Percentiles rank a stretch among this genome's conserved stretches.
These are phyloP conservation scores for Cheilosia scutellata DNA, from an alignment of 2,888 invertebrate genomes.

Conservation along the genomic window DNA sequence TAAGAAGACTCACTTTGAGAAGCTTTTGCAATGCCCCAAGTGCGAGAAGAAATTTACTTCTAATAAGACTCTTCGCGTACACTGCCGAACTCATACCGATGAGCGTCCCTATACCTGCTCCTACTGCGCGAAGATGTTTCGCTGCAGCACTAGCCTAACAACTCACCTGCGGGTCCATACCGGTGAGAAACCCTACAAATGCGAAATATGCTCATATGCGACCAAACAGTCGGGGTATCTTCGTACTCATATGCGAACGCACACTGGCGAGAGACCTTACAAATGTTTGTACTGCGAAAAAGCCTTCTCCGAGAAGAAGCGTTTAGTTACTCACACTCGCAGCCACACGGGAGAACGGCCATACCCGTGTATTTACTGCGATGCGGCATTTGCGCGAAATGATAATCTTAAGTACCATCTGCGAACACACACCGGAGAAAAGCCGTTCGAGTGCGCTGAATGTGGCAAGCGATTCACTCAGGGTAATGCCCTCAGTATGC, in stretches of 20 bases:
- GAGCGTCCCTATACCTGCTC: slow-evolving; percentile 66
- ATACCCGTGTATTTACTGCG: slow-evolving; percentile 66
- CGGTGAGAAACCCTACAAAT: slow-evolving; percentile 69
- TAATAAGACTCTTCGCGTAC: slow-evolving; percentile 65
- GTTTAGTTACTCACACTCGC: slow-evolving; percentile 63
- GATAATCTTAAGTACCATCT: slow-evolving; percentile 70
- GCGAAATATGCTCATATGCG: slow-evolving; percentile 68
- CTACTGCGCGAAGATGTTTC: slow-evolving; percentile 60
- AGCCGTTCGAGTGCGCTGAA: slow-evolving; percentile 57
- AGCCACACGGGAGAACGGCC: slow-evolving; percentile 68
- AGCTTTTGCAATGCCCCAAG: slow-evolving; percentile 61
- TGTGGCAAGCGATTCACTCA: slow-evolving; percentile 69
- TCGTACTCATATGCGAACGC: slow-evolving; percentile 67
- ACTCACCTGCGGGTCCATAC: slow-evolving; percentile 67
- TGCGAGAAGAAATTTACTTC: slow-evolving; percentile 70
- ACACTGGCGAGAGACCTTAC: slow-evolving; percentile 64
- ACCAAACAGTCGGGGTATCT: slow-evolving; percentile 69
- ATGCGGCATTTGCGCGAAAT: slow-evolving; percentile 64
- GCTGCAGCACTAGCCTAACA: slow-evolving; percentile 60
- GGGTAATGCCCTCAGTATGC: slow-evolving; percentile 53
- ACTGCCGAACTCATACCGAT: slow-evolving; percentile 71
- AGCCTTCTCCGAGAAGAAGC: slow-evolving; percentile 63
- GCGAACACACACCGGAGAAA: slow-evolving; percentile 67
- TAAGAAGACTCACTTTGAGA: slow-evolving; percentile 65
- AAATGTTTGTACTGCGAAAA: slow-evolving; percentile 63